These are phyloP conservation scores for Arge pagana DNA, from an alignment of 2,888 invertebrate genomes.

Conservation along the genomic window DNA sequence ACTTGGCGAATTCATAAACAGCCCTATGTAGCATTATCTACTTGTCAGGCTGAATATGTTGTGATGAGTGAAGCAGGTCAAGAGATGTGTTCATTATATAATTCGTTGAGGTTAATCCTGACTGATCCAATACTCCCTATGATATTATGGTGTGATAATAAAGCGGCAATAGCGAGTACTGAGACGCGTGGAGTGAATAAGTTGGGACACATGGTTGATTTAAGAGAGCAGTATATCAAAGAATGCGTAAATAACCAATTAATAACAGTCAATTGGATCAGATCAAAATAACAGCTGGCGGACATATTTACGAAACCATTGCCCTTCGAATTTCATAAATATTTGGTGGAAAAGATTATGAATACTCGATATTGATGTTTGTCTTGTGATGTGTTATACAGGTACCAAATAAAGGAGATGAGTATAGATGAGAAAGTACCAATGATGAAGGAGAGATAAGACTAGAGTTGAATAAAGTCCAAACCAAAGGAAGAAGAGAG, in stretches of 20 bases:
- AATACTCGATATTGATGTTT: not conserved
- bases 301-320: slow-evolving; percentile 25
- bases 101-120: not conserved
- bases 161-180: not conserved
- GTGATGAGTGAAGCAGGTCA: not conserved
- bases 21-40: slow-evolving; percentile 25
- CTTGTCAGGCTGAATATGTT: slow-evolving; percentile 28
- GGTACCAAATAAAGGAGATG: slow-evolving; percentile 1
- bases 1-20: slow-evolving; percentile 27
- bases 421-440: too few relatives aligned
- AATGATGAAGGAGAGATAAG: too few relatives aligned
- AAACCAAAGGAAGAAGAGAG: too few relatives aligned
- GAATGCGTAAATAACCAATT: slow-evolving; percentile 9
- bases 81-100: not conserved
- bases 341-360: slow-evolving; percentile 14
- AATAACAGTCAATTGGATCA: slow-evolving; percentile 12
- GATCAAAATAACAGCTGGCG: slow-evolving; percentile 18
- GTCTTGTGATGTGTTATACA: not conserved
- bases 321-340: slow-evolving; percentile 23
- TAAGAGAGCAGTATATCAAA: slow-evolving; percentile 7
- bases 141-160: slow-evolving; percentile 17
- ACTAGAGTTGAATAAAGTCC: too few relatives aligned
- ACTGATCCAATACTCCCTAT: slow-evolving; percentile 3
- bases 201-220: slow-evolving; percentile 7
- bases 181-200: slow-evolving; percentile 8